Evolutionary conservation across 2,797 vertebrate species (phyloP).

Genomic region (Bovichtus variegatus): DNA sequence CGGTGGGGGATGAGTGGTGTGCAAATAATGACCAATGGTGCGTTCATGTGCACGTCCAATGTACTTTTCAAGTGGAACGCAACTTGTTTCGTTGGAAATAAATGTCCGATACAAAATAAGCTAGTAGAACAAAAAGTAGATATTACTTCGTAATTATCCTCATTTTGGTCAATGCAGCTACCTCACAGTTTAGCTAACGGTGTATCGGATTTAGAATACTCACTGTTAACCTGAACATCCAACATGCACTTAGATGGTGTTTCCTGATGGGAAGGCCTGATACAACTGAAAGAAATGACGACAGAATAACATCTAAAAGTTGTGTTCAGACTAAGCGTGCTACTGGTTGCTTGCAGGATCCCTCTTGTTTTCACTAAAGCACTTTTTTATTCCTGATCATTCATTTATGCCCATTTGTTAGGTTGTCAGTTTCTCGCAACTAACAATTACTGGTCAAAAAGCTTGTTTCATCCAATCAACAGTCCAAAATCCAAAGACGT

Average conservation of each 20-base stretch:
- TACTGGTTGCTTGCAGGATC: too few species aligned
- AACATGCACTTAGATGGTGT: background rate
- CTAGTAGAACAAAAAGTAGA: background rate
- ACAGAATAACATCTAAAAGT: background rate
- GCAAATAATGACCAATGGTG: constrained; percentile 42
- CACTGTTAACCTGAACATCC: background rate
- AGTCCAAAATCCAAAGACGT: too few species aligned
- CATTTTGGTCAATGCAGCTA: background rate
- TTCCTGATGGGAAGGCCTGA: background rate
- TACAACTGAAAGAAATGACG: background rate
- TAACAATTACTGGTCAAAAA: too few species aligned
- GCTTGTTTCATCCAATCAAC: too few species aligned
- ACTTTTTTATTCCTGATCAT: too few species aligned
- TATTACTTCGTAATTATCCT: background rate
- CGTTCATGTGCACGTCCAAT: constrained; percentile 13
- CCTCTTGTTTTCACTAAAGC: too few species aligned
- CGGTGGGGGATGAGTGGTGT: constrained; percentile 16
- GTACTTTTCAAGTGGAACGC: constrained; percentile 17
- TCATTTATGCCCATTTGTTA: too few species aligned
- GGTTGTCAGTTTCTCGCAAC: too few species aligned
- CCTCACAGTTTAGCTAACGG: background rate
- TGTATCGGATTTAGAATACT: background rate
- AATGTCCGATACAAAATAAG: background rate
- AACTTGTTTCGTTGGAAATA: background rate
- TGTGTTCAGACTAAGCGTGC: rapidly evolving